Base-by-base conservation (phyloP, 2,797 vertebrate genomes). In the Enteromius viviparus region DNA sequence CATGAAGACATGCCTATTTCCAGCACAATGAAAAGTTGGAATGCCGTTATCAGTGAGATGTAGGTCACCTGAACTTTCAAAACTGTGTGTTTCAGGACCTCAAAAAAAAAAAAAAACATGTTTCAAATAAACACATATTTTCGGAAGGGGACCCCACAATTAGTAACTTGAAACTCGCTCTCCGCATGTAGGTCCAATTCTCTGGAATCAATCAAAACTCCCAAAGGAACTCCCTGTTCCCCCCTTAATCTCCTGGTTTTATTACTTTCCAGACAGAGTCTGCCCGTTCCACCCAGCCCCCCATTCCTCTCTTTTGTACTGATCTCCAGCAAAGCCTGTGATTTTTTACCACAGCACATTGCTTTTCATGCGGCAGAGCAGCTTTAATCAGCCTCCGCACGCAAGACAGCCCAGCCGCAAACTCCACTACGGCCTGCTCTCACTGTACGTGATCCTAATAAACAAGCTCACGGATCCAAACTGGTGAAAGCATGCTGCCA, bases 161-260 rank as follows among this genome's bases (percentile, higher is more conserved):
- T 95, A 94, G 94, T 94, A 94, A 95, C 91, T 84, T 91, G 94
- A 95, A 88, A 93, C 92, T 89, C 87, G 86, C 88, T 89, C 87
- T 89, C 92, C 86, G 87, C 80, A 86, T 94, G 93, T 93, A 92
- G 93, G 91, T 93, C 91, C 94, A 92, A 93, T 93, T 93, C 92
- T 94, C 94, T 95, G 94, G 94, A 95, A 95, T 94, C 94, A 94
- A 94, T 94, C 92, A 95, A 89, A 92, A 91, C 92, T 94, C 94
- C 94, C 94, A 91, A 88, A 94, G 94, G 94, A 94, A 94, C 94
- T 93, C 83, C 93, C 92, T 88, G 66, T 90, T 91, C 90, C 92
- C 93, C 93, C 92, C 93, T 92, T 95, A 95, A 95, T 95, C 94
- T 95, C 93, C 93, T 92, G 93, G 92, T 95, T 96, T 95, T 96